Evolutionary conservation across 2,113 vertebrate genomes (phyloP).

Genomic region (Nothocercus nigrocapillus): DNA sequence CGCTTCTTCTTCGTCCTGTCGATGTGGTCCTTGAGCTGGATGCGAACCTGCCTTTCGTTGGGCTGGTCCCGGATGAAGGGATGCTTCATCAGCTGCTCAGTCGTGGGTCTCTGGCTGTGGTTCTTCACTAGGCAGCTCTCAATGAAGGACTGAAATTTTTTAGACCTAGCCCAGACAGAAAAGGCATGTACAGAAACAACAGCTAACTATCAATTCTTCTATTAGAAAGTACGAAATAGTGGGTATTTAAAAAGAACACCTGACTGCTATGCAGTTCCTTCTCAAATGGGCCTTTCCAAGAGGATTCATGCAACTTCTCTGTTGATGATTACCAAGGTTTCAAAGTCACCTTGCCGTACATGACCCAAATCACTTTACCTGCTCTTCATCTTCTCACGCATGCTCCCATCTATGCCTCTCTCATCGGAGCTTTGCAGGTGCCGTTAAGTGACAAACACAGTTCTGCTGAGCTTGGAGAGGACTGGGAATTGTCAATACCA

Average conservation of each 20-base stretch:
- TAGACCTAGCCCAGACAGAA: conserved; percentile 84
- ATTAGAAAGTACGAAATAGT: neutral
- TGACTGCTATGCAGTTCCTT: neutral
- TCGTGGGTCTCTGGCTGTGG: conserved; percentile 93
- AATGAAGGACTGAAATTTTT: conserved; percentile 98
- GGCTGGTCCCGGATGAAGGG: conserved; percentile 96
- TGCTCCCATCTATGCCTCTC: neutral
- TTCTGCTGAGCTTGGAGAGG: neutral
- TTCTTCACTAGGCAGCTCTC: conserved; percentile 98
- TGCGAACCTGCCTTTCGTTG: conserved; percentile 97
- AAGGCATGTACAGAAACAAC: neutral
- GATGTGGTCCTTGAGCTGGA: conserved; percentile 99
- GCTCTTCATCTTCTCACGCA: neutral
- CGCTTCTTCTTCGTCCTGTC: conserved; percentile 98
- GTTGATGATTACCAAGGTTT: neutral
- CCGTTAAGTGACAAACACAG: neutral
- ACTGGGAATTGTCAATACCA: neutral
- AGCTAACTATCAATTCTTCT: rapidly evolving
- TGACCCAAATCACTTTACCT: too few species aligned
- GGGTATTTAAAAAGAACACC: neutral
- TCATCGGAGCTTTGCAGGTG: neutral
- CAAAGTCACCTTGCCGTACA: neutral
- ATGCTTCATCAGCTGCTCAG: conserved; percentile 97
- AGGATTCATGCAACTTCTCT: neutral
- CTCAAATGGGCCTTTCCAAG: neutral